Base-by-base conservation (phyloP, 1,140 invertebrate species). In the Cylas formicarius region DNA sequence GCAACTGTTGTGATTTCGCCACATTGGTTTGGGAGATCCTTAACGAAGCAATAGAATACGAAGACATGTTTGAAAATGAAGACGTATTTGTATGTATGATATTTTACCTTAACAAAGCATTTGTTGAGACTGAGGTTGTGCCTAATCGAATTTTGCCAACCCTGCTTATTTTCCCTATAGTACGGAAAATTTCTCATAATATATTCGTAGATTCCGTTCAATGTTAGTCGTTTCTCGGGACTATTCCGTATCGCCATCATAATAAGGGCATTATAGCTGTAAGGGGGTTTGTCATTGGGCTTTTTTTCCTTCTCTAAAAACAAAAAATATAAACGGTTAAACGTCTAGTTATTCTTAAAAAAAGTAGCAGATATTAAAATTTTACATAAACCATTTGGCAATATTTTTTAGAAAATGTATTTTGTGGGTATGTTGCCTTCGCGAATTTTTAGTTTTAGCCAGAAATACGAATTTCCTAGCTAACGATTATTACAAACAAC, bases 161-260 rank as follows among this genome's bases (percentile, higher is more conserved):
- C 93, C 65, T 97, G 92, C 57, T 96, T 96, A 68, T 97, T 97
- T 58, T 96, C 91, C 29, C 90, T 77, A 65, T 99, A 99, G 62
- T 97, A 99, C 0, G 96, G 95, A 65, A 97, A 97, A 61, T 96
- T 90, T 52, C 85, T 84, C 88, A 97, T 97, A 48, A 99, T 99
- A 69, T 94, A 99, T 63, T 99, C 95, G 70, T 99, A 99, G 56
- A 99, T 99, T 10, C 94, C 95, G 63, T 96, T 98, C 0, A 99
- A 71, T 0, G 96, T 99, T 1, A 99, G 75, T 11, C 93, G 73
- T 63, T 96, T 97, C 57, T 96, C 90, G 0, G 85, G 84, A 61
- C 90, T 94, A 36, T 63, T 65, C 52, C 90, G 82, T 13, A 99
- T 98, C n/a, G 96, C 96, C 94, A 99, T 98, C 92, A 98, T 98